Conservation (phyloP, 2,113 vertebrate species). For the Hylia prasina region DNA sequence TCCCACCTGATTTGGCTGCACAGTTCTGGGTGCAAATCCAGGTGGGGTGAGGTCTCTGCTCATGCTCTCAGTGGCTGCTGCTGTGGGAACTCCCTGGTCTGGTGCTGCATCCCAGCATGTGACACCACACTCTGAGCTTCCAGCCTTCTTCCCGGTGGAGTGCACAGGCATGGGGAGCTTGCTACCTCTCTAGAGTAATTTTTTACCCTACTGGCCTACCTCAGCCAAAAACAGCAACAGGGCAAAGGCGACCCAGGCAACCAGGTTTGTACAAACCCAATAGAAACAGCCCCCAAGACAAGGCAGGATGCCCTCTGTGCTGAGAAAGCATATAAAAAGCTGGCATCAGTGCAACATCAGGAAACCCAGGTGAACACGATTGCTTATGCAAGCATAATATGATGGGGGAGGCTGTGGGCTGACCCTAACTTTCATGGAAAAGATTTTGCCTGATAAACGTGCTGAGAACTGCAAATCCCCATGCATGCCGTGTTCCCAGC, state of each 20-base stretch:
- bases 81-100: not conserved
- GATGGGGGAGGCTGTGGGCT: not conserved
- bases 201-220: not conserved
- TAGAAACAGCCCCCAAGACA: not conserved
- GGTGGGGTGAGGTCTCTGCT: not conserved
- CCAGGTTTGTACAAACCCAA: not conserved
- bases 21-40: not conserved
- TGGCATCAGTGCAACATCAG: not conserved
- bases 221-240: not conserved
- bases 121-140: not conserved
- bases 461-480: not conserved
- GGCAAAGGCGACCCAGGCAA: not conserved
- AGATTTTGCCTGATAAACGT: not conserved
- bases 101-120: not conserved
- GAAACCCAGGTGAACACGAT: not conserved
- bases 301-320: not conserved
- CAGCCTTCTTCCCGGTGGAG: not conserved
- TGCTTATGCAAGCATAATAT: accelerated
- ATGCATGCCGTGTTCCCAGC: not conserved
- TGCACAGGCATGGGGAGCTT: not conserved
- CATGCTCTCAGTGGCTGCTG: accelerated
- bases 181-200: not conserved
- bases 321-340: not conserved
- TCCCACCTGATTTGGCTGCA: not conserved
- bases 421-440: not conserved